Evolutionary conservation across 2,797 vertebrate species (phyloP).

Genomic region (Antennarius maculatus): DNA sequence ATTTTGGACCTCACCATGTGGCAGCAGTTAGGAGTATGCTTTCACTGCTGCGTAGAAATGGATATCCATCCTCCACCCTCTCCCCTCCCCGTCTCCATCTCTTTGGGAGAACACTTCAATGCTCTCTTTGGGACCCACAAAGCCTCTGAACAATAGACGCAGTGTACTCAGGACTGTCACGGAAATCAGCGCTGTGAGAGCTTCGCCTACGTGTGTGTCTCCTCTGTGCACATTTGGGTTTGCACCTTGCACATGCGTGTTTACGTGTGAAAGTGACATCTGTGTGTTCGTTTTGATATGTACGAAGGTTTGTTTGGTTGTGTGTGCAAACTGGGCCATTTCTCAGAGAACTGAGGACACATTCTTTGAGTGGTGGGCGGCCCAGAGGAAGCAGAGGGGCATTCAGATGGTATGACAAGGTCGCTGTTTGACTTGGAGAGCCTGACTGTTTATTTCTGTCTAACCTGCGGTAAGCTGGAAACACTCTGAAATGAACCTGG

Average conservation of each 20-base stretch:
- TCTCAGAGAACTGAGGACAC: conserved; percentile 58
- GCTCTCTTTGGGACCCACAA: conserved; percentile 43
- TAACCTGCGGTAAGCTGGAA: conserved; percentile 56
- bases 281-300: conserved; percentile 35
- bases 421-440: conserved; percentile 66
- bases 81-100: conserved; percentile 6
- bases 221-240: conserved; percentile 22
- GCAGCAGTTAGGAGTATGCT: conserved; percentile 41
- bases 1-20: conserved; percentile 44
- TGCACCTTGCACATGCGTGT: conserved; percentile 17
- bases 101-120: conserved; percentile 29
- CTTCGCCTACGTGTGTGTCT: conserved; percentile 1
- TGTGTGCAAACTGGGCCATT: conserved; percentile 20
- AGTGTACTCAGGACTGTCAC: conserved; percentile 47
- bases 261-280: conserved; percentile 41
- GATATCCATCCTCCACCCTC: conserved; percentile 11
- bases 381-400: conserved; percentile 54
- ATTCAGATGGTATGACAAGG: conserved; percentile 55
- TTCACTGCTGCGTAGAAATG: conserved; percentile 46
- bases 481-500: conserved; percentile 35
- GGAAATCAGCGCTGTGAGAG: conserved; percentile 20
- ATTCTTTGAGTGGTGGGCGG: conserved; percentile 54
- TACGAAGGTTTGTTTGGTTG: conserved; percentile 10
- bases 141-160: conserved; percentile 53
- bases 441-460: conserved; percentile 61